Conservation (phyloP, 2,888 invertebrate genomes). For the Parapristionchus giblindavisi region DNA sequence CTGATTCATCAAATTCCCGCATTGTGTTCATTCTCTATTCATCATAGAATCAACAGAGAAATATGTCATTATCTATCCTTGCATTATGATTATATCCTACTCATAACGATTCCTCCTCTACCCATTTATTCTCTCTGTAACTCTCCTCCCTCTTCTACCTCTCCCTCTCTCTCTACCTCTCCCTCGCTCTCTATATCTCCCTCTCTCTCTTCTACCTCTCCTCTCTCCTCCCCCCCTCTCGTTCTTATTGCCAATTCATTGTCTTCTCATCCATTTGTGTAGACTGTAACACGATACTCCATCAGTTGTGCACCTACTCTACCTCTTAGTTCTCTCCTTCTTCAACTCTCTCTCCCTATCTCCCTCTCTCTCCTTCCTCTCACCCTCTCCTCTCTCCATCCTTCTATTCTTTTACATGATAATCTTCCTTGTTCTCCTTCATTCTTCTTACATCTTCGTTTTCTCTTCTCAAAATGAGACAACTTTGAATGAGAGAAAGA, state of each 20-base stretch:
- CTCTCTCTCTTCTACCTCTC: not conserved
- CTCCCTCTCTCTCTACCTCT: not conserved
- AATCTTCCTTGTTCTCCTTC: not conserved
- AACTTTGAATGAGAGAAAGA: slow-evolving; percentile 14
- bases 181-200: not conserved
- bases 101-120: slow-evolving; percentile 1
- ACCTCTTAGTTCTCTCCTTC: not conserved
- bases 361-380: slow-evolving; percentile 17
- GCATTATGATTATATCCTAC: too few relatives aligned
- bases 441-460: not conserved
- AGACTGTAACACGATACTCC: too few relatives aligned
- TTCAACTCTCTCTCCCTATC: not conserved
- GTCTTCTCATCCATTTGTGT: too few relatives aligned
- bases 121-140: not conserved
- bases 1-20: not conserved
- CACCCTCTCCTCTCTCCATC: not conserved
- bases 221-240: too few relatives aligned
- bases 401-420: not conserved
- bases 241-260: too few relatives aligned
- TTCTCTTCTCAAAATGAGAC: not conserved
- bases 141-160: not conserved
- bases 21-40: not conserved
- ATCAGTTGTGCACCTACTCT: too few relatives aligned
- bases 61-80: too few relatives aligned
- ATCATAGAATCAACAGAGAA: too few relatives aligned